Evolutionary conservation across 2,888 invertebrate species (phyloP).

Genomic region (Acanthosepion lycidas): DNA sequence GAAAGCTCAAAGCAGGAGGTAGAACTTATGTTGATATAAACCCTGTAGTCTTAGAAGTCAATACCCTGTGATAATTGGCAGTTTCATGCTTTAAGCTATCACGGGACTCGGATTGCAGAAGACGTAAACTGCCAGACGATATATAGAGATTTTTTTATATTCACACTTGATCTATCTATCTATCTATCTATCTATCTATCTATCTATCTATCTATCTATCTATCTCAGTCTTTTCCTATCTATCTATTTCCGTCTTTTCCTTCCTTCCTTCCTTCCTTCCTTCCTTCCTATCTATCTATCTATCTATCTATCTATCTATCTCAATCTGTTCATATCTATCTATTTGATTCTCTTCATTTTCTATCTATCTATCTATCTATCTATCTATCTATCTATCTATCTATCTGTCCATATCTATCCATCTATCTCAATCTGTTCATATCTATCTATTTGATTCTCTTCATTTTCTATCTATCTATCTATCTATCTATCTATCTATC

Average conservation of each 20-base stretch:
- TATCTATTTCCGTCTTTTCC: too few relatives aligned
- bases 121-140: too few relatives aligned
- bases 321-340: too few relatives aligned
- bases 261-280: too few relatives aligned
- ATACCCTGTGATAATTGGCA: too few relatives aligned
- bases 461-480: background rate
- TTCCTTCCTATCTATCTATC: background rate
- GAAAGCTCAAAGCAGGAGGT: too few relatives aligned
- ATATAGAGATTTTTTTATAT: too few relatives aligned
- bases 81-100: too few relatives aligned
- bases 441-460: background rate
- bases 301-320: background rate
- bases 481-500: background rate
- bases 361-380: background rate
- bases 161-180: background rate
- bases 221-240: background rate
- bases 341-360: too few relatives aligned
- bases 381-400: background rate
- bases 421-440: background rate
- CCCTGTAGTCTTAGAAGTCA: too few relatives aligned
- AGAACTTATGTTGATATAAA: too few relatives aligned
- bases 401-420: background rate
- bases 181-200: background rate
- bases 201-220: background rate
- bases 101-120: too few relatives aligned